Conservation (phyloP, 2,888 invertebrate species). For the Diarsia dahlii region DNA sequence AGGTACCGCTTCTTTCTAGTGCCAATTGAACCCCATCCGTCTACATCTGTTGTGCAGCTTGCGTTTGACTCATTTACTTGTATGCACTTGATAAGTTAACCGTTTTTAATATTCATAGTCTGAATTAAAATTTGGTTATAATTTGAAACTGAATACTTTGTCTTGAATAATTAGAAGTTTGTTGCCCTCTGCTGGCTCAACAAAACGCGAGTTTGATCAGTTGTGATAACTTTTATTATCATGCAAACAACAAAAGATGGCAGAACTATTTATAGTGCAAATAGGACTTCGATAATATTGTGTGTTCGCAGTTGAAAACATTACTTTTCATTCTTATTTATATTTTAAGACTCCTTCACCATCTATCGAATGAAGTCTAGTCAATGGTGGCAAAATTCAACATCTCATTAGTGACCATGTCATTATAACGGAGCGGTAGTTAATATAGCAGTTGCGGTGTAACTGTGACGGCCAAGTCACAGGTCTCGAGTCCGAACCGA, state of each 20-base stretch:
- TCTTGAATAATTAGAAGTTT: conserved; percentile 28
- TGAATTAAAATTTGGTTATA: not conserved
- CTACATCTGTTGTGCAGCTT: conserved; percentile 36
- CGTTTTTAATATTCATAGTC: conserved; percentile 23
- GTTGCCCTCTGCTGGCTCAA: conserved; percentile 36
- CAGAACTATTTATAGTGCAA: conserved; percentile 22
- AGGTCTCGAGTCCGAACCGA: no score
- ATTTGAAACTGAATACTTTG: conserved; percentile 6
- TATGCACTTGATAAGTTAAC: conserved; percentile 13
- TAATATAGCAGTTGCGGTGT: no score
- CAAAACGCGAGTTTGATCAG: conserved; percentile 45
- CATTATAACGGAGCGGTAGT: no score
- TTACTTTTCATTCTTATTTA: not conserved
- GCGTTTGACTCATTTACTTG: conserved; percentile 10
- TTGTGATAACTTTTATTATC: conserved; percentile 37
- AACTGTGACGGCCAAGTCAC: no score
- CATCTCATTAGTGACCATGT: not conserved
- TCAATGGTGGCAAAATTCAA: no score
- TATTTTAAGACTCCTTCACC: not conserved
- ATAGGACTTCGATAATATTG: conserved; percentile 13
- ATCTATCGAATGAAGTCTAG: not conserved
- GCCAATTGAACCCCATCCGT: conserved; percentile 55
- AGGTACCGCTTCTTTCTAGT: conserved; percentile 48
- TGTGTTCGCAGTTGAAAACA: not conserved
- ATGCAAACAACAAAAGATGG: conserved; percentile 32